Evolutionary conservation across 1,140 invertebrate species (phyloP), one percentile per base, ranked within the genome.

Genomic region (Physella acuta): DNA sequence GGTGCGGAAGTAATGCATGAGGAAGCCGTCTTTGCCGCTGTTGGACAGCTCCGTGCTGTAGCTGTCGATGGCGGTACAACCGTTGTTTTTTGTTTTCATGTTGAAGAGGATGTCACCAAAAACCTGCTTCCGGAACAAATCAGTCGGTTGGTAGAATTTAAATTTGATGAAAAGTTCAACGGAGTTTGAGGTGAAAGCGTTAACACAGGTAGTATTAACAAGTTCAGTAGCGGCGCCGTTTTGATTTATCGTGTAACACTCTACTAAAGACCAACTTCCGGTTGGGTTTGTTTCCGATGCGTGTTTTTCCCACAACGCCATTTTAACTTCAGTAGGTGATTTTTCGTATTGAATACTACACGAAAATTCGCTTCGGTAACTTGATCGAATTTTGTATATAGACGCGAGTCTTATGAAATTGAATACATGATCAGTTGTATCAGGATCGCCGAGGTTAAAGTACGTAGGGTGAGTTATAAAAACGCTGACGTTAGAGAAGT

Each of bases 91-190:
- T 20, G 3, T 44, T 28, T 68, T 73, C 0, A 73, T 53, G 33
- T 79, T 78, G 51, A 75, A 76, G 28, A 65, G 44, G 2, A 81
- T 77, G 60, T 81, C 77, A 17, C 79, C 79, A 68, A 81, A 78
- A 20, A 78, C 70, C n/a, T 78, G 67, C 14, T 72, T 68, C 26
- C 73, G 73, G 62, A 78, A 75, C 11, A 73, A 3, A n/a, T 1
- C 56, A 30, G 71, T 71, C 14, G 74, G 74, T 53, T 72, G 53
- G 11, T 71, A 68, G 44, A 74, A 78, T 8, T 52, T 37, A 49
- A 81, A 78, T n/a, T 59, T 72, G 51, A 81, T 71, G 17, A 73
- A 72, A n/a, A 74, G 31, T 24, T 37, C 44, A n/a, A 51, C 31
- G 34, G 24, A 30, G 37, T 31, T 75, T 20, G 58, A 53, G 26